Percentiles rank a stretch among this genome's conserved stretches.
Conservation (phyloP, 2,797 vertebrate species). For the Enteromius fasciolatus region DNA sequence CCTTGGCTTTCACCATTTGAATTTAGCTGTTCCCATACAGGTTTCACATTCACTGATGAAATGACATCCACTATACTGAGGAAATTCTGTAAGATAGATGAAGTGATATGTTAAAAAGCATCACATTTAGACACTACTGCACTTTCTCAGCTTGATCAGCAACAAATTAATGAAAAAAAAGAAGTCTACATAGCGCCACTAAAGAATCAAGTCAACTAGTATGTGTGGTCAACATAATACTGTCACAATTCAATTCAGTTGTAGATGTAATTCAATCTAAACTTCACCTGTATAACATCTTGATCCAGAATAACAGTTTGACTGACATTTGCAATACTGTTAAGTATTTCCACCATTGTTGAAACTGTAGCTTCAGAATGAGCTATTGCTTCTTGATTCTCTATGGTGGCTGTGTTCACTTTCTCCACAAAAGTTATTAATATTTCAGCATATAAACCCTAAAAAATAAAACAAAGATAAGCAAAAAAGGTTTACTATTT, state of each 20-base stretch:
- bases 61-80: constrained; percentile 77
- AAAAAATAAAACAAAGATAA: not conserved
- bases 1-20: constrained; percentile 51
- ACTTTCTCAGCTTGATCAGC: not conserved
- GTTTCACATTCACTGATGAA: constrained; percentile 47
- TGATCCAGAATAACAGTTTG: not conserved
- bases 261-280: not conserved
- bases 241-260: not conserved
- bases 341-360: constrained; percentile 77
- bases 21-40: constrained; percentile 76
- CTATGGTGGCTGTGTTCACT: constrained; percentile 45
- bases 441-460: constrained; percentile 43
- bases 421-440: constrained; percentile 63
- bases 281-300: constrained; percentile 63
- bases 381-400: constrained; percentile 37
- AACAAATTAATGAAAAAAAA: not conserved
- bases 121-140: not conserved
- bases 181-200: not conserved
- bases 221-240: not conserved
- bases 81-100: constrained; percentile 73
- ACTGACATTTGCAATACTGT: constrained; percentile 67
- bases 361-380: constrained; percentile 72
- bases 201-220: not conserved
- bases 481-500: not conserved
- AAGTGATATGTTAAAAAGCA: constrained; percentile 26